Base-by-base conservation (phyloP, 2,888 invertebrate genomes). In the Rhamphomyia laevipes region DNA sequence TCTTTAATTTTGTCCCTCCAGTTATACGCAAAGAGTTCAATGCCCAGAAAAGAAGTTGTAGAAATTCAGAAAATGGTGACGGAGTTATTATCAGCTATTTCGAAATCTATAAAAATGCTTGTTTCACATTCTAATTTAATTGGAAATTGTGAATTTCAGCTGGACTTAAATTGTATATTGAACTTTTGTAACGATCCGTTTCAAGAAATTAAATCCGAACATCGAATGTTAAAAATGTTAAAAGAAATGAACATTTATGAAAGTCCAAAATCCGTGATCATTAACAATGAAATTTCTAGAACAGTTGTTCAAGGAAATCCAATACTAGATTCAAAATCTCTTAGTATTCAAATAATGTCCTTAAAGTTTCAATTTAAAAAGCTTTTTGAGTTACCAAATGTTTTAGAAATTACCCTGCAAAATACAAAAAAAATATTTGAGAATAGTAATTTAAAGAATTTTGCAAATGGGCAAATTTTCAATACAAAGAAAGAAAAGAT, bases 101-200 rank as follows among this genome's bases (percentile, higher is more conserved):
- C 45, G 10, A 38, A 9, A n/a, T 31, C 16, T 9, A 27, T 49
- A 10, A 17, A 18, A 21, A n/a, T n/a, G n/a, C n/a, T n/a, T n/a
- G 11, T 31, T 2, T 27, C 12, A 18, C 48, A 23, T 37, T 18
- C 5, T 11, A 17, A 43, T 21, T 37, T 2, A 10, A n/a, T n/a
- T n/a, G n/a, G n/a, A n/a, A n/a, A n/a, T n/a, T 21, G 13, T 46
- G 21, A 50, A 46, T 10, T 49, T 18, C n/a, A 43, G 13, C 31
- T 44, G 33, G 51, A 49, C 31, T 40, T 46, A 2, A 30, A 16
- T 23, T 45, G 23, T 45, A n/a, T 53, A 23, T 30, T 53, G 33
- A 18, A 47, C 13, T 51, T 51, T 49, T 51, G 51, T 45, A 51
- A 51, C 41, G 31, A 51, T 46, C 47, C 45, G 33, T 53, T 53